Conservation (phyloP, 2,888 invertebrate species). For the Beris chalybata region DNA sequence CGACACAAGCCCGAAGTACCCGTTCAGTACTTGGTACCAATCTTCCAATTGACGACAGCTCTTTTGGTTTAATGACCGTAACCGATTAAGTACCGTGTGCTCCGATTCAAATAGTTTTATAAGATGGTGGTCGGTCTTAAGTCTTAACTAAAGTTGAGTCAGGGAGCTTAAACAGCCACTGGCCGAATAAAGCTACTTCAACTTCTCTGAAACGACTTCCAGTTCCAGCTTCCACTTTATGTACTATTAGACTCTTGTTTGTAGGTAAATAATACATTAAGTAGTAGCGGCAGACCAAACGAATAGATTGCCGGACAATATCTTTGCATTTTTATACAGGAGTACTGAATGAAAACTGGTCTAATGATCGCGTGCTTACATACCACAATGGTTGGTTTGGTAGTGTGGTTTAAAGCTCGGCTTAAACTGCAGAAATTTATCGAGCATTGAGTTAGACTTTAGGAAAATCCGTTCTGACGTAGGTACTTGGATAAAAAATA, state of each 20-base stretch:
- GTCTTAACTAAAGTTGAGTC: background rate
- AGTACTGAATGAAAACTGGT: no score
- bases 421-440: no score
- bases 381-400: no score
- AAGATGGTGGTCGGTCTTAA: background rate
- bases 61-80: background rate
- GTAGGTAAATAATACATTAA: no score
- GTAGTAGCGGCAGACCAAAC: no score
- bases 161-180: conserved; percentile 2
- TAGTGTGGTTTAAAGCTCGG: no score
- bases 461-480: conserved; percentile 14
- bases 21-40: background rate
- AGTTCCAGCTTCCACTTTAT: background rate
- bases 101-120: conserved; percentile 19
- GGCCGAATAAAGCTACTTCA: background rate
- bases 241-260: no score
- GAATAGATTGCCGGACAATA: no score
- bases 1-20: background rate
- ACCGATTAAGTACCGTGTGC: conserved; percentile 12
- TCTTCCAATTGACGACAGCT: no score
- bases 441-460: no score
- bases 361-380: no score
- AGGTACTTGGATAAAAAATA: background rate
- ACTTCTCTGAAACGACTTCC: background rate
- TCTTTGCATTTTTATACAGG: no score